A percentile compares a stretch with the other conserved stretches of the same genome.
phyloP scores from a whole-genome alignment of 2,113 vertebrate species.

The Struthio camelus region DNA sequence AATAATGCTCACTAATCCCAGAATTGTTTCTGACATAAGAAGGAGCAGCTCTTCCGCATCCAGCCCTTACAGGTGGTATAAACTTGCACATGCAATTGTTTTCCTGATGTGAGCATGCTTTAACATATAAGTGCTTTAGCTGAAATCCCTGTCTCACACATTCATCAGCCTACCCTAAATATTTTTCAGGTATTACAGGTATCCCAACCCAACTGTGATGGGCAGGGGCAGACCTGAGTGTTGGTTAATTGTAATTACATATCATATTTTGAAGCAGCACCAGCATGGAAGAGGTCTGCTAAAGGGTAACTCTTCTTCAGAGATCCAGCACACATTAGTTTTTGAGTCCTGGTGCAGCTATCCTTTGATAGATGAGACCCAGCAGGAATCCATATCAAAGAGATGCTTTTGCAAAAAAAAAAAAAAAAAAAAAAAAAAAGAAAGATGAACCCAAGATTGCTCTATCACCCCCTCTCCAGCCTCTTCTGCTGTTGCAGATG shows the following conservation, averaged over 20 bases:
- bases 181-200: neutral
- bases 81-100: neutral
- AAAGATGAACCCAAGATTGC: neutral
- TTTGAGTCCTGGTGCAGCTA: neutral
- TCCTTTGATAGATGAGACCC: neutral
- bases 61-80: neutral
- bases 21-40: neutral
- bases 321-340: neutral
- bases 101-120: neutral
- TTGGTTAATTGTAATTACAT: neutral
- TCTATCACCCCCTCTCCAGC: neutral
- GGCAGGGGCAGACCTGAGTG: neutral
- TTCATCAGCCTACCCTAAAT: neutral
- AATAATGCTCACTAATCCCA: neutral
- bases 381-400: neutral
- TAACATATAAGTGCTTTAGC: neutral
- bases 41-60: neutral
- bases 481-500: accelerated
- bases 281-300: neutral
- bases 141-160: neutral
- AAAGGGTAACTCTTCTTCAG: neutral
- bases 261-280: neutral
- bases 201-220: neutral
- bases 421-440: neutral
- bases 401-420: neutral